Conservation (phyloP, 1,140 invertebrate genomes). For the Trichonephila clavata region DNA sequence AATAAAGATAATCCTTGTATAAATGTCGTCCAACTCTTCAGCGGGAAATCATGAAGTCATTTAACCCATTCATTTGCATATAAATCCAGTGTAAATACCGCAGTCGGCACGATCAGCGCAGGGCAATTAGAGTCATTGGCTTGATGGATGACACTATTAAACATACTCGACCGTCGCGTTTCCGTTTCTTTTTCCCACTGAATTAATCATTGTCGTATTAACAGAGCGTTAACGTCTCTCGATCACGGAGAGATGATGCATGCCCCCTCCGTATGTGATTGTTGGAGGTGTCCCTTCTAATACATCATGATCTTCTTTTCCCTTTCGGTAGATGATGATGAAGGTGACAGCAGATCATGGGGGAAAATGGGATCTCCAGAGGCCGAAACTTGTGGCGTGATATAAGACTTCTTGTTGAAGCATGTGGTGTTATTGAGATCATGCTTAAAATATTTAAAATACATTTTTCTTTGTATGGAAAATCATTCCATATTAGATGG, state of each 20-base stretch:
- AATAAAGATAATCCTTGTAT: conserved; percentile 25
- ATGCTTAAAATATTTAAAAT: no score
- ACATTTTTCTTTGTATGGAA: no score
- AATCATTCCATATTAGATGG: no score
- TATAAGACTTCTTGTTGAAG: background rate
- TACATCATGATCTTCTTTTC: background rate
- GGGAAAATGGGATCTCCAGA: background rate
- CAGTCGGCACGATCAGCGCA: background rate
- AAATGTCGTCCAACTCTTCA: conserved; percentile 6
- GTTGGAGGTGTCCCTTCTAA: background rate
- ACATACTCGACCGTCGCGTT: conserved; percentile 25
- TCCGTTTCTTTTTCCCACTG: conserved; percentile 28
- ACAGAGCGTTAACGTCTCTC: conserved; percentile 25
- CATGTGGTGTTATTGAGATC: background rate
- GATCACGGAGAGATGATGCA: conserved; percentile 18
- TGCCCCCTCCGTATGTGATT: background rate
- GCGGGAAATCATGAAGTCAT: conserved; percentile 34
- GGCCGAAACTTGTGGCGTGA: background rate
- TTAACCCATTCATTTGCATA: conserved; percentile 41
- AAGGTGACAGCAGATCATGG: background rate
- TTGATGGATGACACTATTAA: conserved; percentile 35
- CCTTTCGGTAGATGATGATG: background rate
- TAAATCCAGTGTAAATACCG: conserved; percentile 34
- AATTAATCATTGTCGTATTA: conserved; percentile 41
- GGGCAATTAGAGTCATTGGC: conserved; percentile 33